These are phyloP conservation scores for Drosophila sucinea DNA, from an alignment of 1,140 invertebrate species.

Conservation along the genomic window DNA sequence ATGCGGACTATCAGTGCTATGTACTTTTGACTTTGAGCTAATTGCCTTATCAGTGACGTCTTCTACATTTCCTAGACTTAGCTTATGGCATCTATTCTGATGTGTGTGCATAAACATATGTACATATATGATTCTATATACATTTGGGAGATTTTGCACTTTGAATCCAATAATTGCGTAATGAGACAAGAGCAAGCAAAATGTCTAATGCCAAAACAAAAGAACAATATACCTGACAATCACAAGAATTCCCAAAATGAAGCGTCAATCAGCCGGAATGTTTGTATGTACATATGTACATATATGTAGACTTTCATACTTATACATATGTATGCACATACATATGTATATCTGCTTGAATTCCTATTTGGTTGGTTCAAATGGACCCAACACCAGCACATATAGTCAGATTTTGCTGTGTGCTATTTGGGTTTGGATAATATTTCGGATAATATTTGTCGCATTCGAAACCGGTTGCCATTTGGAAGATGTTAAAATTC, in stretches of 20 bases:
- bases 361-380: neutral
- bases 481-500: constrained; percentile 3
- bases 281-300: no score
- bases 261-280: constrained; percentile 10
- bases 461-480: constrained; percentile 7
- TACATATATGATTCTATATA: constrained; percentile 1
- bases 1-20: constrained; percentile 21
- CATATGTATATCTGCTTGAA: neutral
- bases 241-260: constrained; percentile 9
- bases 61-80: constrained; percentile 17
- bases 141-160: constrained; percentile 21
- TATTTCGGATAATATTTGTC: neutral
- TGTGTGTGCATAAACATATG: constrained; percentile 6
- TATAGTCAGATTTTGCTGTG: neutral
- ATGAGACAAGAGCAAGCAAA: constrained; percentile 15
- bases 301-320: neutral
- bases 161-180: constrained; percentile 35
- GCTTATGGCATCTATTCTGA: constrained; percentile 30
- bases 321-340: neutral
- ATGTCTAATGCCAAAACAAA: constrained; percentile 25
- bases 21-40: constrained; percentile 71
- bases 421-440: neutral
- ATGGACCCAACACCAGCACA: neutral
- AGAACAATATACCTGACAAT: constrained; percentile 28
- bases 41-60: constrained; percentile 70